Percentiles rank a stretch among this genome's conserved stretches.
These are phyloP conservation scores for Aphidius gifuensis DNA, from an alignment of 1,140 invertebrate species.

Conservation along the genomic window DNA sequence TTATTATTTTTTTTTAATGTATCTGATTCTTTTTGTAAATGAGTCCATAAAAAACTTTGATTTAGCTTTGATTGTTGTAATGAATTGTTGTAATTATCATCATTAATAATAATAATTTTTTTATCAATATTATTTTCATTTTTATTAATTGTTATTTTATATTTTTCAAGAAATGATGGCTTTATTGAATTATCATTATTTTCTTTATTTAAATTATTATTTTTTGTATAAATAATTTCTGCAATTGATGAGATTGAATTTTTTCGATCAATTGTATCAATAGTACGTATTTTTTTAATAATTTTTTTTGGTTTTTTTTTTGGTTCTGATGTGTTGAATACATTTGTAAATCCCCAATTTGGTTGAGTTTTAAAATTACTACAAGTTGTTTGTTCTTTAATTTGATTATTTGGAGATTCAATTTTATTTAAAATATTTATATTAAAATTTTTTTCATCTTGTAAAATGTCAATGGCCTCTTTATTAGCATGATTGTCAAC, in stretches of 20 bases:
- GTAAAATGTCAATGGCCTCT: slow-evolving; percentile 14
- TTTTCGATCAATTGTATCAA: too few species aligned
- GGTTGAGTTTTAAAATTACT: too few species aligned
- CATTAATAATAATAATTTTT: slow-evolving; percentile 2
- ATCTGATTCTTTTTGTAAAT: slow-evolving; percentile 6
- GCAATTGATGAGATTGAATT: too few species aligned
- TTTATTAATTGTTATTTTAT: background rate
- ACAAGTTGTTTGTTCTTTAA: too few species aligned
- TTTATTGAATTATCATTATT: too few species aligned
- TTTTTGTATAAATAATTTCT: too few species aligned
- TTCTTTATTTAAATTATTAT: too few species aligned
- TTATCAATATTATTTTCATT: slow-evolving; percentile 10
- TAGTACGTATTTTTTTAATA: too few species aligned
- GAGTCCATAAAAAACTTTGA: slow-evolving; percentile 45
- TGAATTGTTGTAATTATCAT: slow-evolving; percentile 1
- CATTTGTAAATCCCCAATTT: too few species aligned
- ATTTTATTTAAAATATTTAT: slow-evolving; percentile 7
- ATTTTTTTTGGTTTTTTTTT: too few species aligned
- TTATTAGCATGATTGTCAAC: slow-evolving; percentile 14
- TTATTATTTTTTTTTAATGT: slow-evolving; percentile 23
- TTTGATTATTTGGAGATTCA: background rate
- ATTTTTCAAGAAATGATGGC: background rate
- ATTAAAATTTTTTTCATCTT: background rate
- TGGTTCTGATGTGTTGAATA: too few species aligned
- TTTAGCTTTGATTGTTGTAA: slow-evolving; percentile 27